Conservation (phyloP, 2,797 vertebrate genomes). For the Danio aesculapii region DNA sequence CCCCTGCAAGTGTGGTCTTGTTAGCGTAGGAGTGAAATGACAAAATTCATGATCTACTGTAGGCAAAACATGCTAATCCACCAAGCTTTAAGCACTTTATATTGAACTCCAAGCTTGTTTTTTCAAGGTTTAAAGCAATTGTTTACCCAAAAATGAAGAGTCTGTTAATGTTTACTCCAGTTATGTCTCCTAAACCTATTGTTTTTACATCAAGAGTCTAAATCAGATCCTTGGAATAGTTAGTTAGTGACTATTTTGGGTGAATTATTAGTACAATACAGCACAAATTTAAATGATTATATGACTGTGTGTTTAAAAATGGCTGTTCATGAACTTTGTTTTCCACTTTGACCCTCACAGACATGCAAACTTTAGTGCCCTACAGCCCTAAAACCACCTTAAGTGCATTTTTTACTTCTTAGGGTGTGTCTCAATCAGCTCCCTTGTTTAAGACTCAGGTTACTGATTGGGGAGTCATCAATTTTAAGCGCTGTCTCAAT, state of each 20-base stretch:
- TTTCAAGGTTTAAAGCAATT: too few relatives aligned
- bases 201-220: background rate
- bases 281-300: background rate
- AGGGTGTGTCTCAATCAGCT: too few relatives aligned
- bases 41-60: conserved; percentile 10
- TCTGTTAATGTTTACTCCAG: background rate
- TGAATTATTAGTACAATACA: background rate
- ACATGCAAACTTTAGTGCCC: conserved; percentile 50
- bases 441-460: too few relatives aligned
- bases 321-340: conserved; percentile 22
- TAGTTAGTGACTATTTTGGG: background rate
- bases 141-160: background rate
- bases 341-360: conserved; percentile 1
- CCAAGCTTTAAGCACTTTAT: background rate
- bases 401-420: conserved; percentile 59
- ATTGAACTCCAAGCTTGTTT: background rate
- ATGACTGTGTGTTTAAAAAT: background rate
- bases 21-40: conserved; percentile 15
- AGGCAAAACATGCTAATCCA: background rate
- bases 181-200: background rate
- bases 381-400: conserved; percentile 64
- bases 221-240: background rate
- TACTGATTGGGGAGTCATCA: too few relatives aligned
- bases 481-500: too few relatives aligned
- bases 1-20: conserved; percentile 31